phyloP scores from a whole-genome alignment of 2,797 vertebrate genomes.

The Amblyopsis hoosieri region DNA sequence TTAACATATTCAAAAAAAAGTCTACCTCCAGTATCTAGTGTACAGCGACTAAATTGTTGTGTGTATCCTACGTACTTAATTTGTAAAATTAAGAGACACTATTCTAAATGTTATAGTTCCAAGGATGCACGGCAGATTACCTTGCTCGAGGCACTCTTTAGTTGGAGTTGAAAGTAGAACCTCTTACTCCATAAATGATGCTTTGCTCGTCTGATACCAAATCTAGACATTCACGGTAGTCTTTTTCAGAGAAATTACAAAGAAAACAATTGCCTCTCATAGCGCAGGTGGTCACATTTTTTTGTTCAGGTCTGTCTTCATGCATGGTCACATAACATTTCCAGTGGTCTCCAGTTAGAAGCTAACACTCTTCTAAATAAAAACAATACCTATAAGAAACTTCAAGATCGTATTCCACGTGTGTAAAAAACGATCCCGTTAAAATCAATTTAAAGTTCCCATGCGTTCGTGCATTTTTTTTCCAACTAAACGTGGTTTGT shows the following conservation, averaged over 20 bases:
- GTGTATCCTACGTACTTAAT: too few relatives aligned
- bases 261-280: background rate
- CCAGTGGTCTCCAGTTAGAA: background rate
- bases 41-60: too few relatives aligned
- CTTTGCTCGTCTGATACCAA: slow-evolving; percentile 1
- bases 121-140: slow-evolving; percentile 45
- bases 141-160: slow-evolving; percentile 76
- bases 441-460: slow-evolving; percentile 65
- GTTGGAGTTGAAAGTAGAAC: slow-evolving; percentile 41
- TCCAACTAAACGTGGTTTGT: slow-evolving; percentile 33
- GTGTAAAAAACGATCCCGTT: slow-evolving; percentile 34
- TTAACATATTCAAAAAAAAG: too few relatives aligned
- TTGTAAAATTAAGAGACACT: too few relatives aligned
- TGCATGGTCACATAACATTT: slow-evolving; percentile 12
- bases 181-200: slow-evolving; percentile 72
- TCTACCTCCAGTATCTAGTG: too few relatives aligned
- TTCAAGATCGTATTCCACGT: background rate
- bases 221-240: slow-evolving; percentile 15
- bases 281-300: slow-evolving; percentile 60
- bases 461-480: slow-evolving; percentile 10
- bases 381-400: slow-evolving; percentile 28
- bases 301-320: slow-evolving; percentile 4
- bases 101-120: too few relatives aligned
- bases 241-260: slow-evolving; percentile 5
- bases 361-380: slow-evolving; percentile 1